Evolutionary conservation across 1,140 invertebrate species (phyloP), one percentile per base, ranked within the genome.

Genomic region (Sinonovacula constricta): DNA sequence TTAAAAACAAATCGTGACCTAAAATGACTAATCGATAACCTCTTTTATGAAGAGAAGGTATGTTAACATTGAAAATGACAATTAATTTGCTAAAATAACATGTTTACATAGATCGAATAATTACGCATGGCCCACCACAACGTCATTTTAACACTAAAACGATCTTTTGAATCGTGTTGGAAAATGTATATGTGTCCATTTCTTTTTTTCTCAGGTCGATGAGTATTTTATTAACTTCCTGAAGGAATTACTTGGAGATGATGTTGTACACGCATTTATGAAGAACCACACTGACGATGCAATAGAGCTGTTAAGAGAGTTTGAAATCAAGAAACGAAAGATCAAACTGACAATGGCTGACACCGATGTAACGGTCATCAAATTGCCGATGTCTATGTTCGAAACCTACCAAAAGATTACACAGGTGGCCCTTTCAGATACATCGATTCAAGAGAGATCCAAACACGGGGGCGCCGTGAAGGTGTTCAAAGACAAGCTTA

Each of bases 251-350:
- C 59, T 70, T 22, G 60, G 57, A 4, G 67, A 69, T 0, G 33
- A 63, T 3, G n/a, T 79, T 2, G 63, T 79, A 57, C 34, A 54
- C 18, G 2, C 15, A 28, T 79, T 79, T 57, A 28, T 36, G 2
- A 24, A 70, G 4, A 30, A 70, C 22, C 28, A 53, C 67, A 79
- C 56, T 33, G 66, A 69, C 33, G 76, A 79, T 24, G 39, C 45
- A 3, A 39, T 79, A 1, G 76, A 79, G 14, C n/a, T 79, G n/a
- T 63, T 60, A 7, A 60, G 66, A 63, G 76, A 79, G n/a, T 70
- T 79, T 70, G 76, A 79, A 45, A 4, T 79, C 14, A 34, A 31
- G 3, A 79, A 79, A 57, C 76, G 76, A 2, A 69, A 65, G 24
- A 33, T 79, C 0, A 53, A 49, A n/a, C 36, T 63, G 12, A 57